Percentiles rank a stretch among this genome's conserved stretches.
Evolutionary conservation across 2,113 vertebrate genomes (phyloP).

Genomic region (Beaufortia kweichowensis): DNA sequence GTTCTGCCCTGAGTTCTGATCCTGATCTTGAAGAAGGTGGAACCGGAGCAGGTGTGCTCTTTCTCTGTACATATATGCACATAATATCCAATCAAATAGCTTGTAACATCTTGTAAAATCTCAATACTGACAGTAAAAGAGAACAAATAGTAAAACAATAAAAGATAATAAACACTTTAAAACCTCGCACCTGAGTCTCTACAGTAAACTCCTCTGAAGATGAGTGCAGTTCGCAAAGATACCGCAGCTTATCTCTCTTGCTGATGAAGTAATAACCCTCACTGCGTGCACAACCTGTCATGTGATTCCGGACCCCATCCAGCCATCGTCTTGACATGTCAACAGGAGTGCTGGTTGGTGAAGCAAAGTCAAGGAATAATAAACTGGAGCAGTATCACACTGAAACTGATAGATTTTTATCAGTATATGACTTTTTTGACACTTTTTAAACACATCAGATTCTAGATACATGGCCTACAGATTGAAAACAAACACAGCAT

Average conservation of each 20-base stretch:
- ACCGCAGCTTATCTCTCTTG: conserved; percentile 90
- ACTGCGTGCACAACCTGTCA: conserved; percentile 88
- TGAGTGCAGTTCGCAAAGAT: conserved; percentile 82
- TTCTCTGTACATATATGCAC: conserved; percentile 73
- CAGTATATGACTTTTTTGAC: too few relatives aligned
- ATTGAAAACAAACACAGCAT: too few relatives aligned
- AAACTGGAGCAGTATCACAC: not conserved
- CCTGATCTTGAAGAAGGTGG: conserved; percentile 85
- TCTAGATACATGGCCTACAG: not conserved
- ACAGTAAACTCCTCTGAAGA: conserved; percentile 76
- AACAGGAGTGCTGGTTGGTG: conserved; percentile 84
- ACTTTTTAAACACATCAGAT: too few relatives aligned
- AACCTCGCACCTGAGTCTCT: conserved; percentile 80
- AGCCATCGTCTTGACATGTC: conserved; percentile 80
- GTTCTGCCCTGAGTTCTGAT: conserved; percentile 91
- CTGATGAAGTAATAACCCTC: conserved; percentile 97
- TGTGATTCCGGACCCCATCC: conserved; percentile 79
- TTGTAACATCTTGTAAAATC: not conserved
- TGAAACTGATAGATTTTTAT: too few relatives aligned
- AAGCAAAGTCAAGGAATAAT: conserved; percentile 78
- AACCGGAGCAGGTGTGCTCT: conserved; percentile 81
- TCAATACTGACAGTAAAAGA: too few relatives aligned
- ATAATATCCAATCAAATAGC: not conserved
- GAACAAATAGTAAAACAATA: not conserved
- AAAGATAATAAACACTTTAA: not conserved